Evolutionary conservation across 2,797 vertebrate genomes (phyloP), one percentile per base, ranked within the genome.

Genomic region (Eurystomus glaucurus): DNA sequence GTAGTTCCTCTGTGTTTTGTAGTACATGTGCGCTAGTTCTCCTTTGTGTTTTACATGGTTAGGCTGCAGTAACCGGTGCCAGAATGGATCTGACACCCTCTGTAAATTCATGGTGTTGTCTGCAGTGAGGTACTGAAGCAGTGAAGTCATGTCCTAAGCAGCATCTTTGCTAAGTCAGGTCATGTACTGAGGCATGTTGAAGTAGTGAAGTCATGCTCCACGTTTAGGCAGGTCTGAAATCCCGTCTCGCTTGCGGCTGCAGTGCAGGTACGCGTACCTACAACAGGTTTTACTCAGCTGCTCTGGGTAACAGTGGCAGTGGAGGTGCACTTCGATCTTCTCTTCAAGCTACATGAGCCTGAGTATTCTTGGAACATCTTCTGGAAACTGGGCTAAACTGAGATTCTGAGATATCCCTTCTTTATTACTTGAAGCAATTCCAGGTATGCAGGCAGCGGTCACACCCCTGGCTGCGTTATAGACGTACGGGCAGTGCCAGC

Each of bases 291-390:
- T 62, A 10, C 82, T 89, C 31, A 48, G 52, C 68, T 85, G 14
- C 62, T 74, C 2, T 23, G 1, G 35, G 55, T 46, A 37, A 13
- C 29, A 21, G 41, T 9, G 48, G 50, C 50, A 51, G 5, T 14
- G 62, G 11, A 76, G 55, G 23, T 66, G 60, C 43, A 70, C 39
- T 45, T 93, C 1, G 4, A 11, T 58, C 25, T 74, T 88, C 25
- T 46, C 26, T 46, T 52, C 21, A 50, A 60, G 46, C 26, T 84
- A 0, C 0, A 0, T 29, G 35, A 61, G n/a, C 1, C 2, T 31
- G n/a, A 55, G 10, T 60, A 6, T 68, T 90, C 70, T 75, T 57
- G 15, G 69, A 90, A 64, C 0, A 0, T 52, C 22, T 51, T 37
- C 39, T 2, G 6, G 72, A 68, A 84, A 43, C 51, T 51, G n/a